Percentiles rank a stretch among this genome's conserved stretches.
Evolutionary conservation across 2,113 vertebrate species (phyloP).

Genomic region (Psilopogon haemacephalus): DNA sequence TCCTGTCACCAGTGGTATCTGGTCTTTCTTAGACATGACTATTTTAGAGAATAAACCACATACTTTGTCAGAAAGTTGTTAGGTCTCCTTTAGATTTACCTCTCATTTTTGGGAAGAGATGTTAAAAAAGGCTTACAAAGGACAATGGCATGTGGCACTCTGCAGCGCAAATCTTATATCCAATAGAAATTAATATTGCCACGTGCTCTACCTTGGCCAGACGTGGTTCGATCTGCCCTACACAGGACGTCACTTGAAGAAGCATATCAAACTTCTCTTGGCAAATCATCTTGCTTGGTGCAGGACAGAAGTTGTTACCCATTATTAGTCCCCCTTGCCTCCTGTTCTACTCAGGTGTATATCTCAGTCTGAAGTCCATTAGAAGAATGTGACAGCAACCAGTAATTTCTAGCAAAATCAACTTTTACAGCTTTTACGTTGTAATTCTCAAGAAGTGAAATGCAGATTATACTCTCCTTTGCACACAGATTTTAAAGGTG

Average conservation of each 20-base stretch:
- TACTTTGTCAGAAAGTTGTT: not conserved
- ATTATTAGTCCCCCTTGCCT: fast-evolving
- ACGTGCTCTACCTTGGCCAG: not conserved
- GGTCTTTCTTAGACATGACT: not conserved
- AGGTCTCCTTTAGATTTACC: not conserved
- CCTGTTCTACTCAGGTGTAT: too few relatives aligned
- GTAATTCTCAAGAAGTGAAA: not conserved
- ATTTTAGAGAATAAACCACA: not conserved
- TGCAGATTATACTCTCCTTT: not conserved
- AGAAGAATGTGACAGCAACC: not conserved
- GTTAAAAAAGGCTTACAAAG: not conserved
- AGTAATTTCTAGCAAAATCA: not conserved
- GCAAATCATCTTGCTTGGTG: not conserved
- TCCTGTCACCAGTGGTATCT: not conserved
- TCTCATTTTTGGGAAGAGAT: not conserved
- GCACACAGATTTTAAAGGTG: not conserved
- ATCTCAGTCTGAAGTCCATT: not conserved
- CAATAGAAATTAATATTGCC: not conserved
- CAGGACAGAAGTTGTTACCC: not conserved
- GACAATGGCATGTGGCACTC: not conserved
- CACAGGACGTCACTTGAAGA: not conserved
- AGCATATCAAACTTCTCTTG: not conserved
- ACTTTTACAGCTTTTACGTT: not conserved
- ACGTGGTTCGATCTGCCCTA: not conserved
- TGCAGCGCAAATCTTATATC: not conserved